Evolutionary conservation across 2,888 invertebrate species (phyloP).

Genomic region (Nycteola revayana): DNA sequence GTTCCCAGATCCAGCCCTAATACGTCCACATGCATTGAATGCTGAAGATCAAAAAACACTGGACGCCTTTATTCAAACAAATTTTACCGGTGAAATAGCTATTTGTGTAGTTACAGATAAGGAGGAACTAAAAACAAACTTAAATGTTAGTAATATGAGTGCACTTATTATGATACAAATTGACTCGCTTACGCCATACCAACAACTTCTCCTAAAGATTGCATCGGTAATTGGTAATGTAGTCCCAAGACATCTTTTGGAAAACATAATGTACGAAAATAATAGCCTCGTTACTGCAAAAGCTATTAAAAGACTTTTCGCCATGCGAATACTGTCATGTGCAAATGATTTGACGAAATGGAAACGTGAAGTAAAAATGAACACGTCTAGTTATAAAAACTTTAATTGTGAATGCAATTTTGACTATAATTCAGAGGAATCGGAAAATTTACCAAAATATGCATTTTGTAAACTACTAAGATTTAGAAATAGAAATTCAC

Average conservation of each 20-base stretch:
- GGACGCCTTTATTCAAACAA: constrained; percentile 47
- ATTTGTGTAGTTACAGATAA: constrained; percentile 61
- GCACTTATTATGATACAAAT: constrained; percentile 78
- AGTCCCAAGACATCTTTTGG: constrained; percentile 76
- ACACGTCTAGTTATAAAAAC: constrained; percentile 26
- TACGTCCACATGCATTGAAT: constrained; percentile 62
- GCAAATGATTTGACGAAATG: constrained; percentile 50
- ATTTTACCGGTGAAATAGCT: constrained; percentile 44
- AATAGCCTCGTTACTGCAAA: constrained; percentile 66
- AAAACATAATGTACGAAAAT: constrained; percentile 79
- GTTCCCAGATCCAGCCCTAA: constrained; percentile 53
- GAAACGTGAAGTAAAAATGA: constrained; percentile 11
- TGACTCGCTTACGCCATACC: constrained; percentile 81
- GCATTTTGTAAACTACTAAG: constrained; percentile 82
- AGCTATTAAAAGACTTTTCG: constrained; percentile 80
- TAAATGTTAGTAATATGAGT: constrained; percentile 67
- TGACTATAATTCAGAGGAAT: constrained; percentile 54
- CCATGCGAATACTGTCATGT: constrained; percentile 79
- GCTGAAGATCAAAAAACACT: constrained; percentile 49
- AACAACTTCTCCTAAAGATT: constrained; percentile 83
- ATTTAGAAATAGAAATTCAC: constrained; percentile 76
- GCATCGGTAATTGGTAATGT: constrained; percentile 81
- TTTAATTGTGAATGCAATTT: constrained; percentile 63
- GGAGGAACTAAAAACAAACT: constrained; percentile 57
- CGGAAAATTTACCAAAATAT: constrained; percentile 70